A percentile compares a stretch with the other conserved stretches of the same genome.
phyloP scores from a whole-genome alignment of 2,797 vertebrate species.

The Phrynocephalus forsythii region DNA sequence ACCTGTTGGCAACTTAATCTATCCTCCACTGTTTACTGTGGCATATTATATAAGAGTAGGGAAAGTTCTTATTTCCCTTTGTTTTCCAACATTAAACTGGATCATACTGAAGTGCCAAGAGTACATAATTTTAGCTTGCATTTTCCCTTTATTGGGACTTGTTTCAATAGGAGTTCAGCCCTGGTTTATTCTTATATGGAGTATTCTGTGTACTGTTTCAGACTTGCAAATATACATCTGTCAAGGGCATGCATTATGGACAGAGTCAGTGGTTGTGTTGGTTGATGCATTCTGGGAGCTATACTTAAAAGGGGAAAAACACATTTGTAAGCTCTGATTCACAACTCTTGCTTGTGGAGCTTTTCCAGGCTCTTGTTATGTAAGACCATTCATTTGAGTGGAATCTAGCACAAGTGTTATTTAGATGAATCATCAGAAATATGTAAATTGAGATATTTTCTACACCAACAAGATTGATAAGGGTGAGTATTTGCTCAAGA shows the following conservation, averaged over 20 bases:
- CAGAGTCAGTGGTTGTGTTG: no score
- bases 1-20: not conserved
- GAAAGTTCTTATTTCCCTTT: no score
- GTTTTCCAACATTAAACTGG: no score
- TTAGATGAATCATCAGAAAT: not conserved
- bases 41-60: not conserved
- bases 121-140: not conserved
- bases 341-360: no score
- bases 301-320: not conserved
- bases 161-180: slow-evolving; percentile 1
- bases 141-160: not conserved
- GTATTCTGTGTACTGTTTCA: not conserved
- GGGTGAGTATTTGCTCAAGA: not conserved
- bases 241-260: slow-evolving; percentile 5
- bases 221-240: not conserved
- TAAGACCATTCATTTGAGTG: not conserved
- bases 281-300: no score
- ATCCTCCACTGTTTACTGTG: not conserved
- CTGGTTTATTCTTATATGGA: not conserved
- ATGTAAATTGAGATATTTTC: not conserved
- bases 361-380: not conserved
- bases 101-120: no score
- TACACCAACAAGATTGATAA: not conserved
- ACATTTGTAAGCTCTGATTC: no score
- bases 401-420: not conserved